These are phyloP conservation scores for Scomber scombrus DNA, from an alignment of 2,113 vertebrate genomes.

Conservation along the genomic window DNA sequence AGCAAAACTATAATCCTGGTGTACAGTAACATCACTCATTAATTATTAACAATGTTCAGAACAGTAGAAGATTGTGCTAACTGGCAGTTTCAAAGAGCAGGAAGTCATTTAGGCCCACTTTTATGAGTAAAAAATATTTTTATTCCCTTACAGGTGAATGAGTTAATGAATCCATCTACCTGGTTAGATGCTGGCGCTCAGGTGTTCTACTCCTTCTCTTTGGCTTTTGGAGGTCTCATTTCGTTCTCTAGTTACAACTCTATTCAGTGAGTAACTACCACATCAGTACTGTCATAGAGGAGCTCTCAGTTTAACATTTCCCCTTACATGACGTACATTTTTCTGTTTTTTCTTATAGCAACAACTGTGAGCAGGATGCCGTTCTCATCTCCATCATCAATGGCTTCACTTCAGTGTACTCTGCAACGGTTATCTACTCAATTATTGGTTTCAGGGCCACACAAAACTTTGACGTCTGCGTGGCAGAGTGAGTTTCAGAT, in stretches of 20 bases:
- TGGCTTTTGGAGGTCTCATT: conserved; percentile 97
- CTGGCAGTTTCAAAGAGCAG: neutral
- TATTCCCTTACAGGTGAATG: conserved; percentile 83
- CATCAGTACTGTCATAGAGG: neutral
- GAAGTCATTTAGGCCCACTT: neutral
- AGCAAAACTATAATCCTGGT: neutral
- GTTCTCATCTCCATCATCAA: conserved; percentile 94
- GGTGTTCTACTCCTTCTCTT: conserved; percentile 96
- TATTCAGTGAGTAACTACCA: conserved; percentile 90
- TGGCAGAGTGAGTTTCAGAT: conserved; percentile 59
- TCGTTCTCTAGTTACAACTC: conserved; percentile 99
- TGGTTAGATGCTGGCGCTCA: conserved; percentile 97
- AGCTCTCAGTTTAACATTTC: neutral
- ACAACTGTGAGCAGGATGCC: conserved; percentile 95
- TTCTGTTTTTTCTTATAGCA: conserved; percentile 79
- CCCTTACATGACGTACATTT: neutral
- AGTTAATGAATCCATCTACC: conserved; percentile 90
- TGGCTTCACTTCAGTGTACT: conserved; percentile 93
- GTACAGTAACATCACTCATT: neutral
- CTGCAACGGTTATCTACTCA: conserved; percentile 95
- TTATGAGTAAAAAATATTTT: neutral
- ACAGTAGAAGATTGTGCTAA: neutral
- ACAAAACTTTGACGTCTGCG: conserved; percentile 89
- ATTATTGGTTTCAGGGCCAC: conserved; percentile 98
- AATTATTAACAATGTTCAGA: conserved; percentile 12